phyloP scores from a whole-genome alignment of 2,888 invertebrate species.

The Acanthosepion lycidas region DNA sequence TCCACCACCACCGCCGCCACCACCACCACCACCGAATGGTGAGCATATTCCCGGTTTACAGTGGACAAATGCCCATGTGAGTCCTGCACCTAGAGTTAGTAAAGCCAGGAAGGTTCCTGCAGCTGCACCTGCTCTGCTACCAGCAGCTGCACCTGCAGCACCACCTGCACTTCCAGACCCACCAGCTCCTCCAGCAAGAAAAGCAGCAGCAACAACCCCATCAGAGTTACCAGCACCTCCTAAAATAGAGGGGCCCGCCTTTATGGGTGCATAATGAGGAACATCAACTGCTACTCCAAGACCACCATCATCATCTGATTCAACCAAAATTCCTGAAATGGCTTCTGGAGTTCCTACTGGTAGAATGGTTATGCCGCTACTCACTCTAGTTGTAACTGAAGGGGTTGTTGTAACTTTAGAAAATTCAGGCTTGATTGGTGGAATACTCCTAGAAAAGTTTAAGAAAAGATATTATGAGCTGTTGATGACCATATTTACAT shows the following conservation, averaged over 20 bases:
- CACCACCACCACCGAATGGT: constrained; percentile 52
- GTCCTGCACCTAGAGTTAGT: constrained; percentile 54
- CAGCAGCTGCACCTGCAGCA: constrained; percentile 53
- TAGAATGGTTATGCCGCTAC: constrained; percentile 48
- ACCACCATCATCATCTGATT: background rate
- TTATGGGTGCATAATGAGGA: background rate
- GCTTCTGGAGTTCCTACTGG: constrained; percentile 44
- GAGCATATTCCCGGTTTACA: constrained; percentile 68
- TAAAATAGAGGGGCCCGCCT: background rate
- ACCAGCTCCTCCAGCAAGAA: background rate
- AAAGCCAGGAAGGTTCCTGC: constrained; percentile 58
- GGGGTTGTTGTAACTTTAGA: background rate
- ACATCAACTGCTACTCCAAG: background rate
- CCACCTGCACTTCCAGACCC: constrained; percentile 51
- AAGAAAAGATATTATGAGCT: background rate
- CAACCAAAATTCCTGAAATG: background rate
- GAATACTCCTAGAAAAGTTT: background rate
- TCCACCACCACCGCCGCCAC: constrained; percentile 58
- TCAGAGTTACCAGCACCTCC: background rate
- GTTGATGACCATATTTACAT: background rate
- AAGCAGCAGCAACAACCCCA: background rate
- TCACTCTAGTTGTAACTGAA: constrained; percentile 22
- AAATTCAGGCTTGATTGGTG: background rate
- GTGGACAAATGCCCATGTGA: constrained; percentile 67
- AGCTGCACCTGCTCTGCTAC: constrained; percentile 50